A percentile compares a stretch with the other conserved stretches of the same genome.
Conservation (phyloP, 2,888 invertebrate genomes). For the Adelphocoris suturalis region DNA sequence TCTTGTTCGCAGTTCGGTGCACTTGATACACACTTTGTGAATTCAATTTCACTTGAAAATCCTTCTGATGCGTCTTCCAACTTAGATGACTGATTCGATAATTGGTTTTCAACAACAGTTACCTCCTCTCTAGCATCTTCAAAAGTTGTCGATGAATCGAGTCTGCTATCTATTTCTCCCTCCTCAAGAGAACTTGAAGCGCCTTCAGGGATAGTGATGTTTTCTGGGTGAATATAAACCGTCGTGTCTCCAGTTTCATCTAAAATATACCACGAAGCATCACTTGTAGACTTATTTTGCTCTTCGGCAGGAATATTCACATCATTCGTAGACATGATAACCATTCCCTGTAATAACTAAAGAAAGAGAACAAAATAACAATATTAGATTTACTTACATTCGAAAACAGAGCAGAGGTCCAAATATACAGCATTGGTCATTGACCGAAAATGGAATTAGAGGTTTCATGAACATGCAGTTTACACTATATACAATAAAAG, state of each 20-base stretch:
- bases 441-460: neutral
- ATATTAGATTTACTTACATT: no score
- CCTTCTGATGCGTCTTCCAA: neutral
- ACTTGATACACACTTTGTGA: neutral
- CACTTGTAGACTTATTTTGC: neutral
- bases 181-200: neutral
- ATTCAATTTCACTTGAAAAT: neutral
- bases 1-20: neutral
- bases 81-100: neutral
- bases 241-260: slow-evolving; percentile 45
- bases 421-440: neutral
- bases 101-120: neutral
- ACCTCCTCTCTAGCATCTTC: neutral
- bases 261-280: slow-evolving; percentile 20
- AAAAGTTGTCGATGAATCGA: neutral
- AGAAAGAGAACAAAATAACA: slow-evolving; percentile 1
- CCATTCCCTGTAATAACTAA: slow-evolving; percentile 16
- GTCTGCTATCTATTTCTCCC: neutral
- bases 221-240: neutral
- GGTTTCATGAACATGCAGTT: neutral
- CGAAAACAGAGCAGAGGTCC: neutral
- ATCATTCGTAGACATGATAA: slow-evolving; percentile 21
- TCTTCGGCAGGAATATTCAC: neutral
- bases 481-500: neutral
- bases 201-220: neutral